Conservation (phyloP, 1,140 invertebrate species). For the Druon quercuslanigerum region DNA sequence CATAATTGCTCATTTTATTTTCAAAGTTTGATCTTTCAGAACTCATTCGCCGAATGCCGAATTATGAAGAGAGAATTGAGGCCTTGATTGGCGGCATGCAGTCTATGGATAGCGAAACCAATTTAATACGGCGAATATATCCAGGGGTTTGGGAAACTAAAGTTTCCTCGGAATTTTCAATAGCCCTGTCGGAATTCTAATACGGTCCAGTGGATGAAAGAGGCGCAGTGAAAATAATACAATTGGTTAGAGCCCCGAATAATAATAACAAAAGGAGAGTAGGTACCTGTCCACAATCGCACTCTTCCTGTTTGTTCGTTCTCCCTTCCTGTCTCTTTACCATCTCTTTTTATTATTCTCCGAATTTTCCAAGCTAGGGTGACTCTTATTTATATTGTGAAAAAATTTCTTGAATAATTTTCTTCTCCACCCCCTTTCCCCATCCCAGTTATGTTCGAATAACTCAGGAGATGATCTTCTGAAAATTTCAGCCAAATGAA, state of each 20-base stretch:
- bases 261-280: slow-evolving; percentile 54
- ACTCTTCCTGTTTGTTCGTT: slow-evolving; percentile 51
- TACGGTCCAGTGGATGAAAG: slow-evolving; percentile 54
- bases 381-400: too few species aligned
- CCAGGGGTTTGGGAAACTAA: background rate
- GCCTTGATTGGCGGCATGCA: background rate
- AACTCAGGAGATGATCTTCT: too few species aligned
- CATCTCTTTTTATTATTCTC: slow-evolving; percentile 37
- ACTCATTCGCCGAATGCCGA: background rate
- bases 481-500: too few species aligned
- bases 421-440: too few species aligned
- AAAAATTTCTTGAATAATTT: too few species aligned
- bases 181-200: slow-evolving; percentile 46
- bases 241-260: slow-evolving; percentile 39
- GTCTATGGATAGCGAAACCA: slow-evolving; percentile 9
- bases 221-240: slow-evolving; percentile 46
- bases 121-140: slow-evolving; percentile 2
- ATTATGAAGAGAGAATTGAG: background rate
- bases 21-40: background rate
- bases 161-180: slow-evolving; percentile 19
- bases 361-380: slow-evolving; percentile 45
- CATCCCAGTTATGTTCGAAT: too few species aligned
- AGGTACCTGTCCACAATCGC: slow-evolving; percentile 54
- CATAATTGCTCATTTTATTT: background rate
- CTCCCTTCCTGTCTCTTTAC: slow-evolving; percentile 34